Evolutionary conservation across 35 echinoderm and acorn worm species (phyloP).

Genomic region (Apostichopus californicus): DNA sequence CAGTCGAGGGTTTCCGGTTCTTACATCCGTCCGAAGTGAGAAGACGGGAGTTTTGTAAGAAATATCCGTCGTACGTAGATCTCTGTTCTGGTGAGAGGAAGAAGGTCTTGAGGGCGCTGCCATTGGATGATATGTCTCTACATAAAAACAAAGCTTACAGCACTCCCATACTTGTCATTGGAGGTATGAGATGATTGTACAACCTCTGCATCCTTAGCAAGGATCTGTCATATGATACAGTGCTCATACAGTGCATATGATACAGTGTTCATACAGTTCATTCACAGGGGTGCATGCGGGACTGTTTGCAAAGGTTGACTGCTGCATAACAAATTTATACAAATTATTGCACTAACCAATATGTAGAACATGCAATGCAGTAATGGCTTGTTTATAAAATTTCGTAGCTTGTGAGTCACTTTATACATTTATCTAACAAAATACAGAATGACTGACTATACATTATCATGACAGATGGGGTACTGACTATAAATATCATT

Average conservation of each 20-base stretch:
- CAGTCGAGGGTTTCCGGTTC: background rate
- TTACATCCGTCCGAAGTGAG: background rate
- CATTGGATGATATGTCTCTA: conserved; percentile 67
- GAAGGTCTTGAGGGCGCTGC: conserved; percentile 36
- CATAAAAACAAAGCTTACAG: conserved; percentile 59
- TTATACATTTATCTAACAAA: too few relatives aligned
- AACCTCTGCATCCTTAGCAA: too few relatives aligned
- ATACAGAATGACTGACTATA: too few relatives aligned
- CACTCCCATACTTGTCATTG: conserved; percentile 74
- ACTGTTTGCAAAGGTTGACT: background rate
- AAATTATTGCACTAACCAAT: too few relatives aligned
- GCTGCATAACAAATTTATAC: too few relatives aligned
- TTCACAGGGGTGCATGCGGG: background rate
- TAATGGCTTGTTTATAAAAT: background rate
- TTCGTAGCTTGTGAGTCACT: too few relatives aligned
- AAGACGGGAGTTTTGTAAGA: background rate
- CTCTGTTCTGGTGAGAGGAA: conserved; percentile 42
- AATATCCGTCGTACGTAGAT: conserved; percentile 1
- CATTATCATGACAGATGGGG: too few relatives aligned
- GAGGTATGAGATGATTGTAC: conserved; percentile 36
- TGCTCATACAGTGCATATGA: too few relatives aligned
- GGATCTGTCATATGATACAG: too few relatives aligned
- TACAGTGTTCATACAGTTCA: too few relatives aligned
- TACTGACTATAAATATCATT: too few relatives aligned
- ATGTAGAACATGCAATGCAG: background rate